These are phyloP conservation scores for Crotalus horridus DNA, from an alignment of 2,113 vertebrate genomes.

Conservation along the genomic window DNA sequence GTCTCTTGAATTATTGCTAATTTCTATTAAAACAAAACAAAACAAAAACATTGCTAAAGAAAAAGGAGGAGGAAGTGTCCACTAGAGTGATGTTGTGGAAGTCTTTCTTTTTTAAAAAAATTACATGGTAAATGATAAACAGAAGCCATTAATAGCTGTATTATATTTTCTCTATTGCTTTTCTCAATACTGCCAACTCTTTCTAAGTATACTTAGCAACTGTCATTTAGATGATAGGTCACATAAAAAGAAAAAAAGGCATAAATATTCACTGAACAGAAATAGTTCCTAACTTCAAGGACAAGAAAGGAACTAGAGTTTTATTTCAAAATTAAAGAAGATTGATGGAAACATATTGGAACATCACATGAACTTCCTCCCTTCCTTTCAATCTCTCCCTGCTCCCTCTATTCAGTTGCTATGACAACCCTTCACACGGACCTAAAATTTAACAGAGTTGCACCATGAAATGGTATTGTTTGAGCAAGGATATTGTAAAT, in stretches of 20 bases:
- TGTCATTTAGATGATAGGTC: neutral
- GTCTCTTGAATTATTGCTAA: neutral
- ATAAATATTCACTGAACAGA: neutral
- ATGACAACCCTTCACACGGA: neutral
- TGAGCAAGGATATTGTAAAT: slow-evolving; percentile 3
- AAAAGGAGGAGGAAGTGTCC: neutral
- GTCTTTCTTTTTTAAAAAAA: neutral
- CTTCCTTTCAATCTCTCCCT: neutral
- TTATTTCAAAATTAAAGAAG: neutral
- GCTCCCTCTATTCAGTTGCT: slow-evolving; percentile 11
- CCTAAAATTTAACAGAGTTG: neutral
- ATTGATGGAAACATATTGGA: neutral
- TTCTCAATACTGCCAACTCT: neutral
- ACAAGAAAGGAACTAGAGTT: neutral
- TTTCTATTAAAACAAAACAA: neutral
- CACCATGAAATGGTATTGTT: neutral
- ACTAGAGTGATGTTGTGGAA: neutral
- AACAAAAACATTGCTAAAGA: neutral
- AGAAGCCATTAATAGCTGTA: neutral
- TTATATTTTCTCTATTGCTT: neutral
- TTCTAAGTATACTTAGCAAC: neutral
- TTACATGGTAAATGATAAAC: neutral
- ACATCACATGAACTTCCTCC: neutral
- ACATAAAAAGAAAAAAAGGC: neutral
- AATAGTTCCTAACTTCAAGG: neutral